phyloP scores from a whole-genome alignment of 1,140 invertebrate species.

The Elymnias hypermnestra region DNA sequence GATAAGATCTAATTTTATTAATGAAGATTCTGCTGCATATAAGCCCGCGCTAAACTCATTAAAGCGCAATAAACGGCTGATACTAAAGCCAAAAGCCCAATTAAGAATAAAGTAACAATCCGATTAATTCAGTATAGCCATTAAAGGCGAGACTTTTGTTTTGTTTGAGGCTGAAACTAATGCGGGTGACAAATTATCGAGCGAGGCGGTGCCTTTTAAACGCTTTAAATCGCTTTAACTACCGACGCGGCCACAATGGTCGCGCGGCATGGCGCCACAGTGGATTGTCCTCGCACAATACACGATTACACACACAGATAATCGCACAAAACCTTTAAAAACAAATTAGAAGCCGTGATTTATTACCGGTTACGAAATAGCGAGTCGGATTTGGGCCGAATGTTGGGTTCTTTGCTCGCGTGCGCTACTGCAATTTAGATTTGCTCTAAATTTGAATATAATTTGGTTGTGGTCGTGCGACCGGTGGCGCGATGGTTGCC shows the following conservation, averaged over 20 bases:
- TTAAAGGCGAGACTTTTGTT: conserved; percentile 53
- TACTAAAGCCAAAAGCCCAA: conserved; percentile 28
- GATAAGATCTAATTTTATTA: conserved; percentile 12
- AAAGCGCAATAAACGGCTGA: conserved; percentile 20
- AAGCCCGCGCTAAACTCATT: conserved; percentile 16
- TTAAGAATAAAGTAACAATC: conserved; percentile 49
- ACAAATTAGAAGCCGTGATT: conserved; percentile 73
- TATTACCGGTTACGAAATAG: conserved; percentile 61
- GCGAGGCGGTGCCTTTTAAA: conserved; percentile 37
- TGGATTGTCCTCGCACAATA: conserved; percentile 54
- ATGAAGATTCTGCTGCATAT: conserved; percentile 3
- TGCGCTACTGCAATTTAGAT: conserved; percentile 69
- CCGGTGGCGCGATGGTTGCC: conserved; percentile 32
- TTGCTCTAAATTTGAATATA: conserved; percentile 72
- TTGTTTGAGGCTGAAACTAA: conserved; percentile 28
- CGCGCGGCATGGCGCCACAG: conserved; percentile 37
- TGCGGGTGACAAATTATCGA: conserved; percentile 60
- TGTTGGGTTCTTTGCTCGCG: conserved; percentile 51
- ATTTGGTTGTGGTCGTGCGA: conserved; percentile 57
- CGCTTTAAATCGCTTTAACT: conserved; percentile 12
- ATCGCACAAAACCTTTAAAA: conserved; percentile 70
- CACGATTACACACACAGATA: conserved; percentile 59
- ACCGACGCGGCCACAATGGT: conserved; percentile 34
- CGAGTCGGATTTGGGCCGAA: conserved; percentile 7
- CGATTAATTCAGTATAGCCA: conserved; percentile 53